Base-by-base conservation (phyloP, 92 coral and sea anemone genomes). In the Palythoa caribaeorum region DNA sequence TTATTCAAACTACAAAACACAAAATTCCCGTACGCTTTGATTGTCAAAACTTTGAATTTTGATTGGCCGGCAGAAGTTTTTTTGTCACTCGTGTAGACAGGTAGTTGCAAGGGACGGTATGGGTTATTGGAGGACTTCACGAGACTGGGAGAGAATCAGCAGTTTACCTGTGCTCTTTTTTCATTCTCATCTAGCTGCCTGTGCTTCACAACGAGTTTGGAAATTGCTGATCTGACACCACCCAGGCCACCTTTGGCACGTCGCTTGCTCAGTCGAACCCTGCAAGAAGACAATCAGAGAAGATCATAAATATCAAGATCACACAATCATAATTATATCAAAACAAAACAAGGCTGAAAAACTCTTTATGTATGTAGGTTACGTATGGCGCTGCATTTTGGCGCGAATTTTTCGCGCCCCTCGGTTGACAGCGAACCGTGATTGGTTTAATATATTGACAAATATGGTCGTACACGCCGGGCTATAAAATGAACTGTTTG, bases 211-310 rank as follows among this genome's bases (percentile, higher is more conserved):
- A 97, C 94, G 20, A 97, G 90, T 89, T 97, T 96, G 12, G 99
- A 97, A 6, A 97, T 98, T 35, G 99, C 98, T 55, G 99, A 97
- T 73, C 96, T 93, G 35, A 97, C 98, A 0, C 99, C 99, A 78
- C 99, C 99, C 35, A 93, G 93, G 15, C 99, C 99, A 36, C 99
- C 99, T 39, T 95, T 96, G 20, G 93, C 96, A 16, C 99, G 93
- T 11, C 99, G 96, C 87, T 97, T 97, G 92, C 99, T 97, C 65
- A 97, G 86, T 76, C 98, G 98, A 87, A 97, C 99, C 90, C 99
- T 93, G 84, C 9, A 73, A 72, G 44, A 37, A 20, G 16, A 76
- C 71, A 48, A 66, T 15, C 13, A 36, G n/a, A 70, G 44, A 21
- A 37, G 13, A 13, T 69, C 2, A 69, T 4, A 69, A n/a, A 4